Evolutionary conservation across 2,113 vertebrate genomes (phyloP).

Genomic region (Cariama cristata): DNA sequence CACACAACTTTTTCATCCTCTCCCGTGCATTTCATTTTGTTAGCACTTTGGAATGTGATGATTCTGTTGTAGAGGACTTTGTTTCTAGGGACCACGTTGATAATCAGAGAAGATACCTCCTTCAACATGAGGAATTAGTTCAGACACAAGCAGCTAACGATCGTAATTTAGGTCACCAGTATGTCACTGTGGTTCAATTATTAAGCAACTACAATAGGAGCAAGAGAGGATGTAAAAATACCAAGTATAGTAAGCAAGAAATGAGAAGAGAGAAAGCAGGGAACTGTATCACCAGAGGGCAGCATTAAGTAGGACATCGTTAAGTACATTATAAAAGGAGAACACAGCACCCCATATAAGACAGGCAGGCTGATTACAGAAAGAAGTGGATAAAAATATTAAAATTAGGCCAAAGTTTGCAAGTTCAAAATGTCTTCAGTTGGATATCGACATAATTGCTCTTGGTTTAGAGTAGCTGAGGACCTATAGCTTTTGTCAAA

Average conservation of each 20-base stretch:
- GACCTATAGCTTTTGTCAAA: neutral
- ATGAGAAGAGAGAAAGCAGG: neutral
- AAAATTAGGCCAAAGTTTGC: neutral
- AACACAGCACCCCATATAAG: neutral
- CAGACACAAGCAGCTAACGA: neutral
- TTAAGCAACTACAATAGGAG: neutral
- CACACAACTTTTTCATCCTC: neutral
- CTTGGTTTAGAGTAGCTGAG: neutral
- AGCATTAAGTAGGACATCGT: neutral
- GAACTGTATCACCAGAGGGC: neutral
- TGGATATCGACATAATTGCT: neutral
- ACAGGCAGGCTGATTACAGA: neutral
- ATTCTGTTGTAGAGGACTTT: neutral
- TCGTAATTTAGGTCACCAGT: neutral
- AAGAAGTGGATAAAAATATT: neutral
- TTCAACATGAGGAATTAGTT: neutral
- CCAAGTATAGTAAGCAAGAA: neutral
- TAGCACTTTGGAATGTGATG: neutral
- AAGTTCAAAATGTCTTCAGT: neutral
- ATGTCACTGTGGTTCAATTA: neutral
- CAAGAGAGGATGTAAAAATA: neutral
- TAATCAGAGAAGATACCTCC: neutral
- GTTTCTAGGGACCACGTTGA: neutral
- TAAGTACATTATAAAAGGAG: neutral
- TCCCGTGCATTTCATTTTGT: neutral